Evolutionary conservation across 2,797 vertebrate species (phyloP).

Genomic region (Sebastes miniatus): DNA sequence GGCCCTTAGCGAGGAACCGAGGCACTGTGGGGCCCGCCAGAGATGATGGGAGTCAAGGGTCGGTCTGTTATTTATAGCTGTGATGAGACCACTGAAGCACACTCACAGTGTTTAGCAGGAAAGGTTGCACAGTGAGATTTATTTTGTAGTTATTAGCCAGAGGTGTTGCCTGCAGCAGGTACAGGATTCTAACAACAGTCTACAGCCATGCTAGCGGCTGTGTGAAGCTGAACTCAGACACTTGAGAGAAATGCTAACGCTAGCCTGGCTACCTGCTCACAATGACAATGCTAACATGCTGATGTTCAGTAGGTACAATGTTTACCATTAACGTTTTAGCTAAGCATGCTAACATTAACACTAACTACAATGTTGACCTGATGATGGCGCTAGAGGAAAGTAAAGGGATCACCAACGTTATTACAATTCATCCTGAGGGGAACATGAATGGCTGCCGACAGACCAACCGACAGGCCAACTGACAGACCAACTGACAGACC

Average conservation of each 20-base stretch:
- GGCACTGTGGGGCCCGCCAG: conserved; percentile 1
- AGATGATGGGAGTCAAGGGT: conserved; percentile 13
- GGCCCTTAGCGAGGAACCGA: not conserved
- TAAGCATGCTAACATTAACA: not conserved
- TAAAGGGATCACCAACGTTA: too few species aligned
- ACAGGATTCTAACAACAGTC: not conserved
- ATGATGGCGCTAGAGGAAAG: too few species aligned
- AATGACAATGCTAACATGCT: not conserved
- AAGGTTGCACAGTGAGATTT: not conserved
- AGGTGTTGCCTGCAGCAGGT: not conserved
- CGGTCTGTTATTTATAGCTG: conserved; percentile 38
- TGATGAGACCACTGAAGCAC: conserved; percentile 1
- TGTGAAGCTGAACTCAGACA: not conserved
- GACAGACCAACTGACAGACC: fast-evolving
- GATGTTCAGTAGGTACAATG: not conserved
- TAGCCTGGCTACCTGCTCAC: not conserved
- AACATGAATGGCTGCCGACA: too few species aligned
- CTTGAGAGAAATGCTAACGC: not conserved
- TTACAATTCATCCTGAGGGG: too few species aligned
- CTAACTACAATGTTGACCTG: too few species aligned
- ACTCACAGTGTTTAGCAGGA: not conserved
- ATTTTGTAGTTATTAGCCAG: not conserved
- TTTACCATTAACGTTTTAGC: not conserved
- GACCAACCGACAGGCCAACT: too few species aligned
- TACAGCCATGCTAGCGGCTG: not conserved